Conservation (phyloP, 2,888 invertebrate species). For the Oeneis ivallda region DNA sequence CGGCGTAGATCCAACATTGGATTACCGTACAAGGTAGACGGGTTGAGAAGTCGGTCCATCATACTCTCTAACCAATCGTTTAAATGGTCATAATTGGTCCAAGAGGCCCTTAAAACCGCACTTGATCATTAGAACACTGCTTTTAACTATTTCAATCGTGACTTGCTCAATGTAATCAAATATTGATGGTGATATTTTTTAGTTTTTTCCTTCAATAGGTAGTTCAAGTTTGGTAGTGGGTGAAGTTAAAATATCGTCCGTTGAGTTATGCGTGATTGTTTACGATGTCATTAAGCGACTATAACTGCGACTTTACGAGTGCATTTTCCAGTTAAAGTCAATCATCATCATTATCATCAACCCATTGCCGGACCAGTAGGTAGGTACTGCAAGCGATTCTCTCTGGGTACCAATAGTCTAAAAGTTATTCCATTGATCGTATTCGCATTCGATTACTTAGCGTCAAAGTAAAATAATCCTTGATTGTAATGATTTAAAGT, state of each 20-base stretch:
- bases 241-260: slow-evolving; percentile 40
- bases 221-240: slow-evolving; percentile 11
- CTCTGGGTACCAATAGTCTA: no score
- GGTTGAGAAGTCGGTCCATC: slow-evolving; percentile 61
- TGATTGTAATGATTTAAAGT: no score
- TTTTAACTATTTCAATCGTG: slow-evolving; percentile 37
- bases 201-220: slow-evolving; percentile 11
- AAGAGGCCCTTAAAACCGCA: slow-evolving; percentile 61
- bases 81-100: slow-evolving; percentile 76
- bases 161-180: slow-evolving; percentile 30
- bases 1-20: slow-evolving; percentile 65
- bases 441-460: no score
- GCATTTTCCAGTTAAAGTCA: no score
- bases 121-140: slow-evolving; percentile 63
- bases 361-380: no score
- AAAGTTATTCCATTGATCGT: no score
- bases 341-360: no score
- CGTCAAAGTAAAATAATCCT: no score
- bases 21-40: slow-evolving; percentile 73
- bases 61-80: slow-evolving; percentile 65
- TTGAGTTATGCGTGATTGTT: slow-evolving; percentile 72
- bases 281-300: slow-evolving; percentile 36
- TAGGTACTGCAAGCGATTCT: no score
- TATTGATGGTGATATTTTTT: slow-evolving; percentile 32
- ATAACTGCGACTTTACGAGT: no score